Evolutionary conservation across 2,797 vertebrate genomes (phyloP).

Genomic region (Adelosebastes latens): DNA sequence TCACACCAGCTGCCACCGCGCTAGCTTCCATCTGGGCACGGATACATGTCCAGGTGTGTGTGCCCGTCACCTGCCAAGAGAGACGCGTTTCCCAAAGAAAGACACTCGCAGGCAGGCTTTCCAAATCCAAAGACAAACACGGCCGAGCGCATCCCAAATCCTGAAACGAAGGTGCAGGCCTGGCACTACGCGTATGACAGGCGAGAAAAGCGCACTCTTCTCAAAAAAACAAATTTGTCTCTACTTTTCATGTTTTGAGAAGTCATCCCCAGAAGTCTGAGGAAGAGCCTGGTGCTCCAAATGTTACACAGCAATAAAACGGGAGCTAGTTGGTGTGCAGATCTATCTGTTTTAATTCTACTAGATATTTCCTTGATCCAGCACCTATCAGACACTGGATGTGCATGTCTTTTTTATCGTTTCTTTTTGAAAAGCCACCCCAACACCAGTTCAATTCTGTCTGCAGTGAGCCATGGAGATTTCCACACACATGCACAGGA

Average conservation of each 20-base stretch:
- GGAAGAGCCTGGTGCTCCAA: too few relatives aligned
- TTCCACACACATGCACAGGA: background rate
- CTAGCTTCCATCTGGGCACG: slow-evolving; percentile 79
- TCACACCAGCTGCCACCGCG: slow-evolving; percentile 70
- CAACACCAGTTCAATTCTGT: background rate
- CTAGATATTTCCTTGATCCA: too few relatives aligned
- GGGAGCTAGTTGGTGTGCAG: too few relatives aligned
- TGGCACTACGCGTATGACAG: slow-evolving; percentile 7
- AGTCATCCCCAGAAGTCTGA: too few relatives aligned
- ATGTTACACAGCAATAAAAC: too few relatives aligned
- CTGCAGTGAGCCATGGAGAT: background rate
- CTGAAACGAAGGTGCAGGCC: slow-evolving; percentile 36
- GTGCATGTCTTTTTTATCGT: too few relatives aligned
- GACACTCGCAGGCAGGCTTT: slow-evolving; percentile 49
- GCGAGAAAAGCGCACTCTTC: background rate
- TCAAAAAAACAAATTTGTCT: background rate
- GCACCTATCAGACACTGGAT: too few relatives aligned
- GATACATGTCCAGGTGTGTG: slow-evolving; percentile 74
- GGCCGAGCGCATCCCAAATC: slow-evolving; percentile 32
- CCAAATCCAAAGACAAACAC: slow-evolving; percentile 64
- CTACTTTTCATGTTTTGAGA: slow-evolving; percentile 6
- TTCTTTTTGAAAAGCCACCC: background rate
- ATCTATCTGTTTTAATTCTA: too few relatives aligned
- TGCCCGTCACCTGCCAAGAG: slow-evolving; percentile 76
- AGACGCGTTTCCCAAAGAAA: slow-evolving; percentile 61